Percentiles rank a stretch among this genome's conserved stretches.
phyloP scores from a whole-genome alignment of 92 coral and sea anemone species.

The Phymanthus crucifer region DNA sequence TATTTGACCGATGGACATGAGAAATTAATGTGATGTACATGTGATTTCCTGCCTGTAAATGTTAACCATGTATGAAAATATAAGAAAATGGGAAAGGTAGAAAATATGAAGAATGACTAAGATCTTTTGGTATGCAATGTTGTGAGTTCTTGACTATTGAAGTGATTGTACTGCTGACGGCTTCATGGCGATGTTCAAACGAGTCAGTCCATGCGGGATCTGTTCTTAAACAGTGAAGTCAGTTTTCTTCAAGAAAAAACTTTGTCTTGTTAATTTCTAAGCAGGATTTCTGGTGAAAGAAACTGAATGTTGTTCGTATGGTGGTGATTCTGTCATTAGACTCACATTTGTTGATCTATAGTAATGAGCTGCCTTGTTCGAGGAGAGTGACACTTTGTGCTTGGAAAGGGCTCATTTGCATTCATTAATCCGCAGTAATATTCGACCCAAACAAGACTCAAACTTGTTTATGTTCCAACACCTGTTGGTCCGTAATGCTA shows the following conservation, averaged over 20 bases:
- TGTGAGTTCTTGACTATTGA: not conserved
- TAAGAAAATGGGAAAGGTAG: not conserved
- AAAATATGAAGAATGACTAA: not conserved
- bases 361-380: too few species aligned
- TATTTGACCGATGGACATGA: not conserved
- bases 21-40: not conserved
- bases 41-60: not conserved
- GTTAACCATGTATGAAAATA: not conserved
- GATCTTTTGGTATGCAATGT: not conserved
- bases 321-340: too few species aligned
- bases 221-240: not conserved
- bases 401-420: not conserved
- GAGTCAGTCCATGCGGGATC: too few species aligned
- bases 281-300: not conserved
- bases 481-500: not conserved
- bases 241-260: not conserved
- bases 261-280: not conserved
- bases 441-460: not conserved
- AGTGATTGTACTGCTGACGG: not conserved
- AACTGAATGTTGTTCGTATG: not conserved
- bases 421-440: not conserved
- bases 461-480: not conserved
- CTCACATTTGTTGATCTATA: too few species aligned
- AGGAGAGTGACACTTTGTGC: too few species aligned
- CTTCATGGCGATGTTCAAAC: not conserved